Evolutionary conservation across 1,140 invertebrate genomes (phyloP).

Genomic region (Euwallacea fornicatus): DNA sequence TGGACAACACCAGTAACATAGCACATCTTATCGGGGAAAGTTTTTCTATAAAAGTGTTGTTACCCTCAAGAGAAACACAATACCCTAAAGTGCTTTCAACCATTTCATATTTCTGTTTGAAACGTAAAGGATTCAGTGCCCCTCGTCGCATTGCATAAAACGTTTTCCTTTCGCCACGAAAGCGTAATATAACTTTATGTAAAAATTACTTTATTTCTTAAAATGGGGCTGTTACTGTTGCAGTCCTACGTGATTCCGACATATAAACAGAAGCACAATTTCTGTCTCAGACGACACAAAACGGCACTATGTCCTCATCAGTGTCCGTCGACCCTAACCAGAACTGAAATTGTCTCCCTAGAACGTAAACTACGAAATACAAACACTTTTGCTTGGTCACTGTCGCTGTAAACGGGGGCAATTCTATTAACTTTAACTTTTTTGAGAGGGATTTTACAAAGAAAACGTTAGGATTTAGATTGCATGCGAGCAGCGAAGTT

Average conservation of each 20-base stretch:
- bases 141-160: background rate
- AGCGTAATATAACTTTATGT: conserved; percentile 23
- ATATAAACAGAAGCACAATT: conserved; percentile 14
- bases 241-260: conserved; percentile 19
- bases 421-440: conserved; percentile 34
- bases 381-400: conserved; percentile 18
- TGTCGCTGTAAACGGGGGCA: conserved; percentile 22
- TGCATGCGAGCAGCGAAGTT: too few species aligned
- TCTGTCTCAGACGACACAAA: conserved; percentile 18
- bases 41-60: conserved; percentile 1
- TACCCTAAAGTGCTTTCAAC: conserved; percentile 25
- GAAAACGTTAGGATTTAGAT: too few species aligned
- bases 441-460: conserved; percentile 1
- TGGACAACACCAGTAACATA: background rate
- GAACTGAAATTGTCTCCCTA: conserved; percentile 17
- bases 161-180: background rate
- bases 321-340: conserved; percentile 26
- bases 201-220: conserved; percentile 21
- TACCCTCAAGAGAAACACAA: conserved; percentile 1
- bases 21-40: background rate
- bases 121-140: conserved; percentile 21
- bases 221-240: conserved; percentile 7
- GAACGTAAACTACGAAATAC: conserved; percentile 23
- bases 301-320: conserved; percentile 24
- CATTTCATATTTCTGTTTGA: conserved; percentile 26